phyloP scores from a whole-genome alignment of 1,140 invertebrate genomes.

The Marisa cornuarietis region DNA sequence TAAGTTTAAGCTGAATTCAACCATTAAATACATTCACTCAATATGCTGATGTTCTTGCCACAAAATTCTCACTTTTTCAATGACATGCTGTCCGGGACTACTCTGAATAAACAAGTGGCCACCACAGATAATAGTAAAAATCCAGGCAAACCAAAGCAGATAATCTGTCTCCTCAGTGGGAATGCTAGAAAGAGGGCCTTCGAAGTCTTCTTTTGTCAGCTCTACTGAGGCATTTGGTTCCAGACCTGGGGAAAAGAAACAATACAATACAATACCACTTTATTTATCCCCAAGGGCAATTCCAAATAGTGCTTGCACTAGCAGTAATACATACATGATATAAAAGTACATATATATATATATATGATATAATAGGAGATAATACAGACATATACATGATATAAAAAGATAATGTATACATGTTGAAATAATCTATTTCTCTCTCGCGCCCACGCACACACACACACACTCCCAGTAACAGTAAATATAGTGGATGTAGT shows the following conservation, averaged over 20 bases:
- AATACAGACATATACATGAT: too few species aligned
- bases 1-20: neutral
- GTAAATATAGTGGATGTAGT: too few species aligned
- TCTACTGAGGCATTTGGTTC: constrained; percentile 72
- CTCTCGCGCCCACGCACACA: too few species aligned
- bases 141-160: constrained; percentile 84
- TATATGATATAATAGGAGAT: too few species aligned
- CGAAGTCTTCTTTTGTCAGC: constrained; percentile 81
- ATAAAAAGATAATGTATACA: too few species aligned
- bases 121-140: constrained; percentile 82
- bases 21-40: constrained; percentile 57
- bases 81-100: constrained; percentile 80
- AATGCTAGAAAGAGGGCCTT: constrained; percentile 80
- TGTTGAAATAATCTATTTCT: too few species aligned
- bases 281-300: too few species aligned
- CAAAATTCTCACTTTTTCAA: constrained; percentile 85
- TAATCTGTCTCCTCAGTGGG: constrained; percentile 82
- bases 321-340: too few species aligned
- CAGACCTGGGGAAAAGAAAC: constrained; percentile 69
- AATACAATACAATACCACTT: too few species aligned
- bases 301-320: too few species aligned
- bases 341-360: too few species aligned
- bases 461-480: too few species aligned
- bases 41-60: constrained; percentile 85
- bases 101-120: constrained; percentile 83